Evolutionary conservation across 2,113 vertebrate species (phyloP), one percentile per base, ranked within the genome.

Genomic region (Picathartes gymnocephalus): DNA sequence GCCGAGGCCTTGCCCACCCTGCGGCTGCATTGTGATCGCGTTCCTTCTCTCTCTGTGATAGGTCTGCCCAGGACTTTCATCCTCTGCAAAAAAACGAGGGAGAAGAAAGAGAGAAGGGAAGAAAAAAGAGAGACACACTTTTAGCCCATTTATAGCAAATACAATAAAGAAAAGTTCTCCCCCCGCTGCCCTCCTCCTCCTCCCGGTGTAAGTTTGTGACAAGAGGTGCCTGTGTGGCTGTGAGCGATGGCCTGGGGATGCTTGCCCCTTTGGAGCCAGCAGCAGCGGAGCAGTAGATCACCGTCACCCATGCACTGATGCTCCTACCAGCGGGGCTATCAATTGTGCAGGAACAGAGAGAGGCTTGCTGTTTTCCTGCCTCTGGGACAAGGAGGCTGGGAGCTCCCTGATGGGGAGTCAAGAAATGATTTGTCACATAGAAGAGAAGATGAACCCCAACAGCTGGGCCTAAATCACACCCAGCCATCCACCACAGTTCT

Each of bases 11-110:
- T 97, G 97, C 45, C 98, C 97, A 69, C 98, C 97, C 86, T 97
- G 98, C 50, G 98, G 98, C 97, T 99, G 99, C 97, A 99, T 98
- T 91, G 98, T 98, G 96, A 99, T 98, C 19, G 99, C 98, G 93
- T 99, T 99, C 97, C 99, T 98, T 97, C 99, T 98, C 98, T 99
- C 99, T 62, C 98, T 99, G 97, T 99, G 98, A 98, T 99, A 99
- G 57, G 98, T 98, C 91, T 98, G 97, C 88, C 98, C 98, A 91
- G 99, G 98, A 97, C 98, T 99, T 97, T 99, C 99, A 97, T 99
- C 99, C 97, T 99, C 99, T 99, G 96, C 51, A 92, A 90, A 93
- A 81, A 77, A 89, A 92, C 0, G 58, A 86, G 64, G 72, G 79
- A 93, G 80, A 95, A 96, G 71, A 94, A 93, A 96, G 51, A 82